A percentile compares a stretch with the other conserved stretches of the same genome.
These are phyloP conservation scores for Triplophysa siluroides DNA, from an alignment of 2,113 vertebrate species.

Conservation along the genomic window DNA sequence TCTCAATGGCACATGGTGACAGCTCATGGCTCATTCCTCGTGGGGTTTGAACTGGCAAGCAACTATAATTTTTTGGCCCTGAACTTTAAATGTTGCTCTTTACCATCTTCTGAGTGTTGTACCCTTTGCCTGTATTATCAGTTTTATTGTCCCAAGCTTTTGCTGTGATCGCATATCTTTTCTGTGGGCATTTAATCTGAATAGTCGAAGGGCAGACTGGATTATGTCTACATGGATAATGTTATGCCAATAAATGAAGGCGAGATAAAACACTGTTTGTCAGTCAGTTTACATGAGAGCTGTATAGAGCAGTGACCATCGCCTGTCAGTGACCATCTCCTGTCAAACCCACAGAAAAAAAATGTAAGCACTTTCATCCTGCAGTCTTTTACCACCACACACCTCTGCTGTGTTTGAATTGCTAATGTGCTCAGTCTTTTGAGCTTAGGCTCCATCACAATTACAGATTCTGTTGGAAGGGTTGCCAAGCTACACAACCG, in stretches of 20 bases:
- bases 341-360: constrained; percentile 58
- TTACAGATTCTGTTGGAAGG: constrained; percentile 77
- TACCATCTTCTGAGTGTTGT: background rate
- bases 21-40: background rate
- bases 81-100: background rate
- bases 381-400: constrained; percentile 54
- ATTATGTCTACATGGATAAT: background rate
- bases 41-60: background rate
- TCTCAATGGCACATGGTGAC: background rate
- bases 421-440: constrained; percentile 71
- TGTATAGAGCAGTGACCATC: constrained; percentile 40
- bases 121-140: constrained; percentile 1
- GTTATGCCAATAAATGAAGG: background rate
- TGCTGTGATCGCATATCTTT: constrained; percentile 10
- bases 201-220: background rate
- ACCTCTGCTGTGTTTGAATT: constrained; percentile 73
- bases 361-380: constrained; percentile 64
- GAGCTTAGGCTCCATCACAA: constrained; percentile 65
- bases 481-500: constrained; percentile 66
- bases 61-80: background rate
- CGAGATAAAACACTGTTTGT: background rate
- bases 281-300: constrained; percentile 37
- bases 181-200: constrained; percentile 14
- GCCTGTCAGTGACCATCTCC: constrained; percentile 56
- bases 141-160: background rate